phyloP scores from a whole-genome alignment of 2,888 invertebrate species.

The Drosophila diplacantha region DNA sequence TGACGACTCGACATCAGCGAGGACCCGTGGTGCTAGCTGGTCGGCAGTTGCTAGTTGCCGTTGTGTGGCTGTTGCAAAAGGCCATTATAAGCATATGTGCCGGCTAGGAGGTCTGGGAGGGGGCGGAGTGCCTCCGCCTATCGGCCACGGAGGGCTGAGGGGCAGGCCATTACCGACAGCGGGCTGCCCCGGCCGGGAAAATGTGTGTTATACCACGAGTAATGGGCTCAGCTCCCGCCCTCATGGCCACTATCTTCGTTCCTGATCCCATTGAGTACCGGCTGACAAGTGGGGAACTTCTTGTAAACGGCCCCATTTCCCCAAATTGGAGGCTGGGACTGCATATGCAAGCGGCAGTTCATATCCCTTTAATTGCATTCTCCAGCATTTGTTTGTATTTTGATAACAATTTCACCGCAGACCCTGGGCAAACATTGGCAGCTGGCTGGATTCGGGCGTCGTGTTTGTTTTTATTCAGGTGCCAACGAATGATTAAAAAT shows the following conservation, averaged over 20 bases:
- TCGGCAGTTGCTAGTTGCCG: constrained; percentile 19
- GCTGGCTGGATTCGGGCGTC: constrained; percentile 7
- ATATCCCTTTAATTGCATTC: constrained; percentile 16
- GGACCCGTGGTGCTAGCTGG: constrained; percentile 19
- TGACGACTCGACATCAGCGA: constrained; percentile 29
- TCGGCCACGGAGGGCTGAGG: constrained; percentile 12
- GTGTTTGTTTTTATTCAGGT: constrained; percentile 53
- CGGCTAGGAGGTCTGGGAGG: constrained; percentile 12
- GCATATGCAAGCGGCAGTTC: background rate
- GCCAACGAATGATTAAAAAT: constrained; percentile 64
- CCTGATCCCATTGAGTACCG: constrained; percentile 21
- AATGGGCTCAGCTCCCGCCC: constrained; percentile 19
- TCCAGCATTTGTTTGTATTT: constrained; percentile 20
- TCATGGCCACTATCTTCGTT: constrained; percentile 22
- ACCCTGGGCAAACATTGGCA: constrained; percentile 33
- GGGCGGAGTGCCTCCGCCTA: constrained; percentile 53
- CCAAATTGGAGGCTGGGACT: background rate
- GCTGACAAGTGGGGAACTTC: constrained; percentile 1
- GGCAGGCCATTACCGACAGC: constrained; percentile 16
- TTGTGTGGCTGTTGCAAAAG: constrained; percentile 63
- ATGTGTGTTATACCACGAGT: constrained; percentile 42
- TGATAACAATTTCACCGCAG: constrained; percentile 25
- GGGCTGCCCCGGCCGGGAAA: constrained; percentile 44
- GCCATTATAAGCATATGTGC: constrained; percentile 70
- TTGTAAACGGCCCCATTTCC: background rate